Conservation (phyloP, 1,140 invertebrate genomes). For the Hermetia illucens region DNA sequence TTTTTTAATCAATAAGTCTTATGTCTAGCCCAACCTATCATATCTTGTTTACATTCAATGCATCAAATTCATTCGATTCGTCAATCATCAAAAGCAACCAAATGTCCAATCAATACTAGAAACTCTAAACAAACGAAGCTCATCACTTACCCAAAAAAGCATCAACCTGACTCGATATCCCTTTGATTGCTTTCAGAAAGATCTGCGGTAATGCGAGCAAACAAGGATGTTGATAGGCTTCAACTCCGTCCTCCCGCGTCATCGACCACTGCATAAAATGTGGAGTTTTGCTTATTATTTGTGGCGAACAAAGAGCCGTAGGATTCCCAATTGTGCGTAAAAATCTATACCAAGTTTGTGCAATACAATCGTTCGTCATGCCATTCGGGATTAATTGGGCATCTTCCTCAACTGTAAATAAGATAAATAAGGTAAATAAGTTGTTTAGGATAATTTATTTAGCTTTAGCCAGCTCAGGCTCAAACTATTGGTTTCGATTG, state of each 20-base stretch:
- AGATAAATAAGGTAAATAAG: constrained; percentile 2
- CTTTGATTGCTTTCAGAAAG: constrained; percentile 87
- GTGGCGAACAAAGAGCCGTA: constrained; percentile 76
- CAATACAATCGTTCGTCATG: constrained; percentile 78
- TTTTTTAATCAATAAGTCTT: too few species aligned
- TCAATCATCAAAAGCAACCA: too few species aligned
- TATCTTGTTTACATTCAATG: too few species aligned
- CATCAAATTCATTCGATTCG: too few species aligned
- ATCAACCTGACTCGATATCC: constrained; percentile 84
- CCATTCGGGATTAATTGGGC: constrained; percentile 58
- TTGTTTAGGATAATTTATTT: constrained; percentile 2
- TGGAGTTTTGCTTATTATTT: constrained; percentile 72
- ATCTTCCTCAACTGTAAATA: constrained; percentile 65
- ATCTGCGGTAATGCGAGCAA: constrained; percentile 73
- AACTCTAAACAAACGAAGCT: too few species aligned
- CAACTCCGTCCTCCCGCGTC: constrained; percentile 53
- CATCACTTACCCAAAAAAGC: constrained; percentile 80
- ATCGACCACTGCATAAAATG: constrained; percentile 67
- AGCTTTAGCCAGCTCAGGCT: too few species aligned
- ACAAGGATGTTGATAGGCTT: constrained; percentile 86
- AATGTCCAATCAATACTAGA: too few species aligned
- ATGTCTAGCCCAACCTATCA: too few species aligned
- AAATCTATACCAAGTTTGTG: constrained; percentile 90
- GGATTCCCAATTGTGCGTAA: constrained; percentile 88
- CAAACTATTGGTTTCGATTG: too few species aligned